Base-by-base conservation (phyloP, 2,797 vertebrate genomes). In the Sebastes trivittatus region DNA sequence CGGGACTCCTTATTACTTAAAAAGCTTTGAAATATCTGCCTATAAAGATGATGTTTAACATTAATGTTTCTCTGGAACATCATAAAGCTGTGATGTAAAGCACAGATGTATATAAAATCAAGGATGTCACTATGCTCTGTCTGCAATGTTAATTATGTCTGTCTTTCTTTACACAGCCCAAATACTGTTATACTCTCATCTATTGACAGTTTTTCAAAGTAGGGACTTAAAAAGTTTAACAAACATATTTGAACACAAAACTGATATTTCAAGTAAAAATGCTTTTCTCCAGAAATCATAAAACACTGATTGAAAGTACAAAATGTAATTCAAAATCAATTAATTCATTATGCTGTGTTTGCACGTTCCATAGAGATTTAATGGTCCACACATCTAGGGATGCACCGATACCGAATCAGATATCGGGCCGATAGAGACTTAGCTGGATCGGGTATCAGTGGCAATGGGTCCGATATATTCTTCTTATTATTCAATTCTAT, bases 41-140 rank as follows among this genome's bases (percentile, higher is more conserved):
- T 60, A 8, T 7, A 46, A 55, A 11, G 65, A 59, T 60, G 3
- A 63, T 46, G 11, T 65, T 66, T 60, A 23, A 58, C 5, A 61
- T 42, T 11, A 54, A 34, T 69, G 2, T 55, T 52, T 70, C 29
- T 52, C 4, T 14, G n/a, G 13, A 58, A 72, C 22, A 52, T 32
- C n/a, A 66, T 30, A 65, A 65, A 52, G 9, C 27, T 52, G 30
- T 30, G 8, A 68, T 25, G 30, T 42, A 61, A 58, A 69, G 58
- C 18, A 49, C 4, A 54, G 66, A 73, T 30, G 38, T 61, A 30
- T 0, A 6, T 59, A 6, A 72, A 66, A 65, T 42, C 9, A 34
- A 61, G 58, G 8, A 88, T 90, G 86, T 82, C 73, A 83, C 80
- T 84, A 85, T 79, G 54, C 74, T 87, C 80, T 68, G 77, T 89